These are phyloP conservation scores for Sebastes schlegelii DNA, from an alignment of 2,113 vertebrate genomes.

Conservation along the genomic window DNA sequence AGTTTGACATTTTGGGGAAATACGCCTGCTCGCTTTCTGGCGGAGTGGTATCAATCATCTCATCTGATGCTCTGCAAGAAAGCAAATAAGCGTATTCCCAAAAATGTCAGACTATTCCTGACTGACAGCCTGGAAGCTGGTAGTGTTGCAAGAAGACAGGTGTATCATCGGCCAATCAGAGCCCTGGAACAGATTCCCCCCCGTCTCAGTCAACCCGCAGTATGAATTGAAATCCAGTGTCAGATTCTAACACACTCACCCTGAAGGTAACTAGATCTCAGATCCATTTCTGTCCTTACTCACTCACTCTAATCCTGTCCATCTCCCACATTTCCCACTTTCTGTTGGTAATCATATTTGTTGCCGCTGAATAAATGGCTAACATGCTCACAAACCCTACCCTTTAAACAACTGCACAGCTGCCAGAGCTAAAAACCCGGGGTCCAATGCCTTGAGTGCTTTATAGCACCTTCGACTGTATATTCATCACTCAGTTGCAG, in stretches of 20 bases:
- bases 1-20: background rate
- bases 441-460: background rate
- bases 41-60: background rate
- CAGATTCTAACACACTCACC: constrained; percentile 46
- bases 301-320: constrained; percentile 31
- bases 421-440: background rate
- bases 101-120: background rate
- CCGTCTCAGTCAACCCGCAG: constrained; percentile 13
- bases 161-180: constrained; percentile 21
- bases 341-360: constrained; percentile 55
- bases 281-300: constrained; percentile 47
- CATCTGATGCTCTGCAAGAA: background rate
- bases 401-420: constrained; percentile 22
- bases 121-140: background rate
- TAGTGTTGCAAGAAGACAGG: background rate
- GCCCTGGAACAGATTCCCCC: background rate
- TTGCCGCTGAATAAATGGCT: constrained; percentile 49
- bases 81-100: background rate
- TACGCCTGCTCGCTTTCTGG: background rate
- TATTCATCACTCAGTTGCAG: constrained; percentile 17
- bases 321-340: constrained; percentile 45
- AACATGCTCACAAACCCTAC: constrained; percentile 26
- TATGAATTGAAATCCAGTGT: constrained; percentile 24
- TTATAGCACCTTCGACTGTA: background rate
- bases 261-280: constrained; percentile 50